Conservation (phyloP, 2,113 vertebrate genomes). For the Dromas ardeola region DNA sequence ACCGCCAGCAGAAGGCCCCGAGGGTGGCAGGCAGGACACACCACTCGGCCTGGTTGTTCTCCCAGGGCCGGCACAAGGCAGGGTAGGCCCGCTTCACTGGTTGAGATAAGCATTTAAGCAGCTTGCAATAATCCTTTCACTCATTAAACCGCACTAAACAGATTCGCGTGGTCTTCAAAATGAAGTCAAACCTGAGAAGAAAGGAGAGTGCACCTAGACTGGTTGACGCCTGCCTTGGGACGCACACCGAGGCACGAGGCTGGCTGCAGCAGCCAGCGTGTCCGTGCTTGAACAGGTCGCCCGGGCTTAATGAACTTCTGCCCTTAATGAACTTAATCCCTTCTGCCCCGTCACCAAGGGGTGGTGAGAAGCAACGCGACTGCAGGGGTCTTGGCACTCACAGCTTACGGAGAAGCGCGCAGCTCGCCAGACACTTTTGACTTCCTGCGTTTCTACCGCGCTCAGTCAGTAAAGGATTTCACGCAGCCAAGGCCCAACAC, state of each 20-base stretch:
- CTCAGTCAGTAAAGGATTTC: neutral
- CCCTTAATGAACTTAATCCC: no score
- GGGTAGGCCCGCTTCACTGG: neutral
- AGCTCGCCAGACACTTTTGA: neutral
- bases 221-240: rapidly evolving
- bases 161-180: neutral
- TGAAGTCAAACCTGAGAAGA: neutral
- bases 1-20: rapidly evolving
- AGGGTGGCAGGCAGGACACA: neutral
- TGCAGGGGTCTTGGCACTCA: neutral
- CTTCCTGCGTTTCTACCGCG: neutral
- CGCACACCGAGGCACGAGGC: rapidly evolving
- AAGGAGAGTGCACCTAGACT: neutral
- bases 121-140: neutral
- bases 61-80: neutral
- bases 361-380: neutral
- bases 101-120: neutral
- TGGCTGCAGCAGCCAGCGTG: neutral
- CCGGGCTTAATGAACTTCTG: rapidly evolving
- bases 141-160: neutral
- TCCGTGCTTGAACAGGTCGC: neutral
- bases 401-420: neutral
- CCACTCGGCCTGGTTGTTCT: neutral
- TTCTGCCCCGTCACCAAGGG: neutral
- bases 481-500: neutral